phyloP scores from a whole-genome alignment of 2,113 vertebrate species.

The human region GRCh38 chr2:158688001-158688500 shows the following conservation, averaged over 20 bases:
- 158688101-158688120: background rate
- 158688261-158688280: background rate
- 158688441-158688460: background rate
- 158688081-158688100: background rate
- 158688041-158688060: background rate
- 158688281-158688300: background rate
- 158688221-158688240: background rate
- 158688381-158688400: background rate
- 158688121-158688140: constrained; percentile 7
- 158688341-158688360: background rate
- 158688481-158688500: background rate
- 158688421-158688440: background rate
- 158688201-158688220: background rate
- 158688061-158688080: background rate
- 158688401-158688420: background rate
- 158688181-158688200: background rate
- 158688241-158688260: background rate
- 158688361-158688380: background rate
- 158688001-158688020: background rate
- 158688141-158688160: background rate
- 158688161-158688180: background rate
- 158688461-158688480: background rate
- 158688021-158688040: background rate
- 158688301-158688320: background rate
- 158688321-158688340: background rate